These are phyloP conservation scores for Euphydryas editha DNA, from an alignment of 2,888 invertebrate species.

Conservation along the genomic window DNA sequence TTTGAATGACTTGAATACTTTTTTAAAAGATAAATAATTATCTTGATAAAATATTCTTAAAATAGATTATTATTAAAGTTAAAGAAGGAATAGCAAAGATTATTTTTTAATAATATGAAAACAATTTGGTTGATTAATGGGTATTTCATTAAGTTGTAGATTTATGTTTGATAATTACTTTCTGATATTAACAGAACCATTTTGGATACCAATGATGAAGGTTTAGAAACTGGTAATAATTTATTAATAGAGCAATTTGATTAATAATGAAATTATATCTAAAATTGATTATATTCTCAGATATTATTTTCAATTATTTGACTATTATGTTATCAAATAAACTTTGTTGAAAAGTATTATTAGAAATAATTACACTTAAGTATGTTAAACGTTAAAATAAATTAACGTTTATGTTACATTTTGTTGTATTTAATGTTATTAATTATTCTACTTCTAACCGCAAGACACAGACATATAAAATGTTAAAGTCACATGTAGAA, in stretches of 20 bases:
- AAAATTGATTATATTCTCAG: not conserved
- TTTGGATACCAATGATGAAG: not conserved
- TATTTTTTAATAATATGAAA: slow-evolving; percentile 26
- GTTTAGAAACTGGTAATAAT: not conserved
- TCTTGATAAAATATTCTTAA: not conserved
- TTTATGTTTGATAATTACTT: slow-evolving; percentile 19
- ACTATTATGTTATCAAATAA: too few species aligned
- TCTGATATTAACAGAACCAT: slow-evolving; percentile 15
- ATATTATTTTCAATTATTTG: not conserved
- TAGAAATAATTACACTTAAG: not conserved
- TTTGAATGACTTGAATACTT: too few species aligned
- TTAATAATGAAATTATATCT: not conserved
- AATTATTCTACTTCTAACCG: not conserved
- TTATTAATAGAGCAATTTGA: not conserved
- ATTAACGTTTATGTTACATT: too few species aligned
- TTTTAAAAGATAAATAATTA: not conserved
- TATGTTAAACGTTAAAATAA: not conserved
- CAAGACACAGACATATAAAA: not conserved
- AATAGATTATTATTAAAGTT: slow-evolving; percentile 4
- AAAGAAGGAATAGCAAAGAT: slow-evolving; percentile 29
- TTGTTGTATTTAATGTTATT: too few species aligned
- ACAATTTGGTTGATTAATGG: slow-evolving; percentile 21
- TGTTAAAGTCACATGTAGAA: slow-evolving; percentile 1
- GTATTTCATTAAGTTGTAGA: slow-evolving; percentile 21
- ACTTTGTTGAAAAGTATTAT: too few species aligned